These are phyloP conservation scores for Trogon melanurus DNA, from an alignment of 2,113 vertebrate species.

Conservation along the genomic window DNA sequence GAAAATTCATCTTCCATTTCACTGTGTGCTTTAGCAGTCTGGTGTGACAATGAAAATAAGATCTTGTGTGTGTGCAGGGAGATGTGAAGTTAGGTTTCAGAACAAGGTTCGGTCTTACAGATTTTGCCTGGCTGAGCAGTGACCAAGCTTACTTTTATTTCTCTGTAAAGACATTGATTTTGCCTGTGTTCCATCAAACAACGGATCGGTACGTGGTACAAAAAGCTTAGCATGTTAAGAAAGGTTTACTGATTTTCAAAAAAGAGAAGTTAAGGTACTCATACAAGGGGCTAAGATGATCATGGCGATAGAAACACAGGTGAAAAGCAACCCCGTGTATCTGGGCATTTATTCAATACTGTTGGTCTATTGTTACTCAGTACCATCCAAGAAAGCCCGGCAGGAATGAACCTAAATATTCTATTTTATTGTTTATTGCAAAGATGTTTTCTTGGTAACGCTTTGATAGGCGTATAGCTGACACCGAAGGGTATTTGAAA, in stretches of 20 bases:
- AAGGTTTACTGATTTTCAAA: not conserved
- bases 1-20: conserved; percentile 3
- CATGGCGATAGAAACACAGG: not conserved
- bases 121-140: not conserved
- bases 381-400: not conserved
- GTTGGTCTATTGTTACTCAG: not conserved
- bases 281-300: not conserved
- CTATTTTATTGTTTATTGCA: not conserved
- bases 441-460: not conserved
- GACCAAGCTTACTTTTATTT: not conserved
- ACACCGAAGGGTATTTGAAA: not conserved
- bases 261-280: conserved; percentile 11
- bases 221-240: not conserved
- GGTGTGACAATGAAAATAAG: not conserved
- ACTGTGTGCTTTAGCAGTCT: not conserved
- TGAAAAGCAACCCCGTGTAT: not conserved
- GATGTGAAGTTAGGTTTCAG: not conserved
- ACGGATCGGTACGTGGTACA: not conserved
- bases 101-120: not conserved
- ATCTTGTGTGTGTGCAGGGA: not conserved
- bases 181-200: not conserved
- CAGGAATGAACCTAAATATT: not conserved
- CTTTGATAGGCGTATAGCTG: not conserved
- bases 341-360: not conserved
- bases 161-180: not conserved